phyloP scores from a whole-genome alignment of 2,888 invertebrate genomes.

The Hirtodrosophila histrioides region DNA sequence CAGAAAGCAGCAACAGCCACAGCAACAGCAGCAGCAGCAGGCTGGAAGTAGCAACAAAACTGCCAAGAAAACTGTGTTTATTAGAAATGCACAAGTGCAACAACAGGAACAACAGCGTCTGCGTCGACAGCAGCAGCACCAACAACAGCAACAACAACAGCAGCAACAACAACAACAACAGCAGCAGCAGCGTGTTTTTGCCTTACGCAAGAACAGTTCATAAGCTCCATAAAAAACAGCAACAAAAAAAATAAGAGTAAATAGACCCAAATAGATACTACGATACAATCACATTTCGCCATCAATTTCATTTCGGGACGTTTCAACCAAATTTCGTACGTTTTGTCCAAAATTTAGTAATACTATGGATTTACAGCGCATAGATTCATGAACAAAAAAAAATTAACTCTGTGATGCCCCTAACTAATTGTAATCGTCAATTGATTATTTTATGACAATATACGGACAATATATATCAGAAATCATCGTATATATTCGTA shows the following conservation, averaged over 20 bases:
- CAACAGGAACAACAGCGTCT: slow-evolving; percentile 9
- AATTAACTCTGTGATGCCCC: no score
- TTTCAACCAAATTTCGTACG: slow-evolving; percentile 36
- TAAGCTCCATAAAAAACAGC: slow-evolving; percentile 12
- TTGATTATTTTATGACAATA: no score
- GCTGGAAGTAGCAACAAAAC: slow-evolving; percentile 20
- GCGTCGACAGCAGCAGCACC: slow-evolving; percentile 6
- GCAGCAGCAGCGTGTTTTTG: slow-evolving; percentile 31
- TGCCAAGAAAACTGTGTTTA: slow-evolving; percentile 7
- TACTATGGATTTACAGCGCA: not conserved
- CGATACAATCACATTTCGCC: slow-evolving; percentile 6
- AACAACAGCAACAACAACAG: slow-evolving; percentile 20
- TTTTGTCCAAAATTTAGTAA: slow-evolving; percentile 28
- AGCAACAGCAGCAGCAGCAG: slow-evolving; percentile 12
- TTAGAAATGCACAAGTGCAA: slow-evolving; percentile 17
- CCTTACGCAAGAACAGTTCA: slow-evolving; percentile 40
- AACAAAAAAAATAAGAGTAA: not conserved
- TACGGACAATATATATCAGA: no score
- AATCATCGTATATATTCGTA: no score
- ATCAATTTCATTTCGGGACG: slow-evolving; percentile 4
- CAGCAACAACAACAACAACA: slow-evolving; percentile 5
- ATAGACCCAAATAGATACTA: not conserved
- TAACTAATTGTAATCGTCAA: no score
- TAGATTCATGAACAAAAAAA: no score
- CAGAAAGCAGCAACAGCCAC: slow-evolving; percentile 10